A percentile compares a stretch with the other conserved stretches of the same genome.
phyloP scores from a whole-genome alignment of 2,888 invertebrate species.

The Plagiodera versicolora region DNA sequence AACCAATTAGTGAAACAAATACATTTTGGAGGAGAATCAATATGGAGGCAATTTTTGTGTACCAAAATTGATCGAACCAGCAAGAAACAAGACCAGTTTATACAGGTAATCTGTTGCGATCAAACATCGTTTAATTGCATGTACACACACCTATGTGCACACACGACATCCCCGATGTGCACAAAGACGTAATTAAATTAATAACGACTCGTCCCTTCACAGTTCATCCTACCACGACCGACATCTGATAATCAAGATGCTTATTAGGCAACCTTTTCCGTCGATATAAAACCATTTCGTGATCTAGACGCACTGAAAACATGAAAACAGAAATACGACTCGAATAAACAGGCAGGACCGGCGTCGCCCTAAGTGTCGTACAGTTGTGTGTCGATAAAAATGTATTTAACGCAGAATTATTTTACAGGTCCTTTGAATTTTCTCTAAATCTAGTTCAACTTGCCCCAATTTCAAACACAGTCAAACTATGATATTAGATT shows the following conservation, averaged over 20 bases:
- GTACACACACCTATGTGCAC: constrained; percentile 19
- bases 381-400: no score
- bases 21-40: no score
- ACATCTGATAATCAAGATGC: not conserved
- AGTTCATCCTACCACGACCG: constrained; percentile 4
- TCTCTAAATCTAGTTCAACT: no score
- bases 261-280: constrained; percentile 25
- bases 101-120: not conserved
- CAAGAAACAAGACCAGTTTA: not conserved
- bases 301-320: not conserved
- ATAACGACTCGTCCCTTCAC: constrained; percentile 14
- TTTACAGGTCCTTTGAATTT: no score
- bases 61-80: not conserved
- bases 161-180: constrained; percentile 21
- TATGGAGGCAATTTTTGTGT: no score
- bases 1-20: no score
- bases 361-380: not conserved
- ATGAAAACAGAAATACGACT: not conserved
- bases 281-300: not conserved
- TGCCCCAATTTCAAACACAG: no score
- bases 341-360: constrained; percentile 4
- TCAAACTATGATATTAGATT: no score
- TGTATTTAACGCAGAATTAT: no score
- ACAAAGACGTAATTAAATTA: constrained; percentile 27
- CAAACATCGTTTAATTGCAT: constrained; percentile 18